Evolutionary conservation across 2,888 invertebrate species (phyloP), one percentile per base, ranked within the genome.

Genomic region (Drosophila merina): DNA sequence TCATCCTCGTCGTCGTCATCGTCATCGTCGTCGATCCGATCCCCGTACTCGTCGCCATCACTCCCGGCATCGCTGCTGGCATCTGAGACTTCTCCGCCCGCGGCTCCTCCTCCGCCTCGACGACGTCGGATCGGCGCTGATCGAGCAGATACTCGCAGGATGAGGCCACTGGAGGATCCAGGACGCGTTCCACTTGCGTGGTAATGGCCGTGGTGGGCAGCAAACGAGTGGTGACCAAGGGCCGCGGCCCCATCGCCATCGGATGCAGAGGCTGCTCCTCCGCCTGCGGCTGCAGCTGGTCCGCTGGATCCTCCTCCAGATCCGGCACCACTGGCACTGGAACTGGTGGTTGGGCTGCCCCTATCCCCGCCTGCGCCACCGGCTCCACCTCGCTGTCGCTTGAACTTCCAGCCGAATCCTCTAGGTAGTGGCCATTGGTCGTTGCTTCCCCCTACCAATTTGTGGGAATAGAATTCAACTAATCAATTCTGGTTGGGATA

Each of bases 361-460:
- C 91, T 30, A n/a, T 2, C 8, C 1, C 42, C 25, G 14, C 14
- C 40, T 0, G 8, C 14, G 14, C 8, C 40, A 8, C 40, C 20
- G 5, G 54, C 66, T 66, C 64, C 20, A 10, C 66, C 66, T 66
- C 64, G 64, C 60, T 62, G 89, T 89, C 91, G 90, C 89, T 90
- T 90, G 89, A 91, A 88, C 89, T 91, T 91, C 91, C 91, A 91
- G 88, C 91, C 89, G 86, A 91, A 91, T 91, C 90, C 90, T 88
- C 88, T 91, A 91, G 91, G 91, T 91, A 89, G 92, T 90, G 90
- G 91, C 92, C 92, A 92, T 91, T 92, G 91, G 91, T 90, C 91
- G 91, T 89, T 90, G 91, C 89, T 92, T 92, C 92, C 92, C 92
- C 92, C 92, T 92, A 91, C 92, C 92, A 91, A 92, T 92, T 44